Base-by-base conservation (phyloP, 2,888 invertebrate species). In the Morpho achilles region DNA sequence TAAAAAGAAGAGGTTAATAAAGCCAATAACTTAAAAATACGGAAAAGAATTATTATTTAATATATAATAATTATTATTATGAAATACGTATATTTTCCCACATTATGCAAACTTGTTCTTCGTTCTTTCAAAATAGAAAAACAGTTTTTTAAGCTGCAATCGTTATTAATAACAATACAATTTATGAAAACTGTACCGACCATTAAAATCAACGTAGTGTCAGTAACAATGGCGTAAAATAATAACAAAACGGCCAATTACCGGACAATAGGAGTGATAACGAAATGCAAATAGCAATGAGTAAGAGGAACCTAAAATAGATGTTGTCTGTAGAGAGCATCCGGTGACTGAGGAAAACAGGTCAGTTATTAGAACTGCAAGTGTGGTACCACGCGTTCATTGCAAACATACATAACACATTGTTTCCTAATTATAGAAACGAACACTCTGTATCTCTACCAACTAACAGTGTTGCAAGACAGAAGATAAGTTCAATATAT, bases 361-460 rank as follows among this genome's bases (percentile, higher is more conserved):
- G 80, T 78, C 80, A 79, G 75, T 72, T 75, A 77, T 75, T 75
- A 76, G 71, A 71, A 69, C 58, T 68, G 59, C 67, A 64, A 68
- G 70, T 70, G 69, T 67, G 56, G 59, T 56, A 59, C 60, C 58
- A 60, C 41, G 50, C 40, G 42, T 53, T 58, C 53, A 58, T 53
- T 60, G 60, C 58, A 50, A 57, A 60, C 44, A 43, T 42, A 44
- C 9, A 41, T 7, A 16, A 51, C 42, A 42, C 50, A 22, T 32
- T 32, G 32, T 32, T 32, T 32, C 32, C 32, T 32, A 32, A 32
- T 32, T 32, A 32, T 32, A 32, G 32, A 5, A 5, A 32, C 3
- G 32, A 32, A 16, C 16, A 16, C 16, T 32, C 32, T 32, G 32
- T 5, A 32, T 32, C 3, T 5, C 32, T 32, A 32, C 32, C 32